Base-by-base conservation (phyloP, 2,888 invertebrate genomes). In the Cordilura impudica region DNA sequence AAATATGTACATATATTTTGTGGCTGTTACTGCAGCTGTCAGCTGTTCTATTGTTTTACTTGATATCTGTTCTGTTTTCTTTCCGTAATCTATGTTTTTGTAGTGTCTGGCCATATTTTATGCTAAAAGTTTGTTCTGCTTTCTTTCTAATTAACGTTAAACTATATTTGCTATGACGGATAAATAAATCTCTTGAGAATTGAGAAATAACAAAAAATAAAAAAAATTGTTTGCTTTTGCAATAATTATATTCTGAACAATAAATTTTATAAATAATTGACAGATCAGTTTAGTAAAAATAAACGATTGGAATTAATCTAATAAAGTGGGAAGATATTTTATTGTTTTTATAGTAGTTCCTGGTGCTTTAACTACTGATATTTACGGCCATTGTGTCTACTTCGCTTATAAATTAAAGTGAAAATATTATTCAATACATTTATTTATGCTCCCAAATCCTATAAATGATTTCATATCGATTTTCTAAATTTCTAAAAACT, bases 141-240 rank as follows among this genome's bases (percentile, higher is more conserved):
- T 79, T 79, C 74, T 71, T 74, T 79, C 79, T 79, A 75, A 79
- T 79, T 79, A 79, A 67, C 54, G 53, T 75, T 79, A 71, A 66
- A 67, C 61, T 53, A 66, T 70, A 61, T 71, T 61, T 54, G 49
- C 61, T 67, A 47, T 73, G 78, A 75, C 74, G 61, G 61, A 63
- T 43, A 75, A 75, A 71, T 71, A 66, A 71, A 79, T 75, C 66
- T 77, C 49, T 56, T 65, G n/a, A n/a, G n/a, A n/a, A n/a, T 31
- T 10, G n/a, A 0, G n/a, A 31, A 31, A 31, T 6, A 31, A 12
- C 1, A 10, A 39, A 10, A 31, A 8, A 7, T 4, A 39, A 4
- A 39, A 4, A 35, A 4, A 39, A 39, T 39, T 12, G n/a, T 54
- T 35, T 56, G 23, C 19, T 61, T 18, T 29, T 10, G 35, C 23